Percentiles rank a stretch among this genome's conserved stretches.
These are phyloP conservation scores for Crotalus horridus DNA, from an alignment of 2,113 vertebrate species.

Conservation along the genomic window DNA sequence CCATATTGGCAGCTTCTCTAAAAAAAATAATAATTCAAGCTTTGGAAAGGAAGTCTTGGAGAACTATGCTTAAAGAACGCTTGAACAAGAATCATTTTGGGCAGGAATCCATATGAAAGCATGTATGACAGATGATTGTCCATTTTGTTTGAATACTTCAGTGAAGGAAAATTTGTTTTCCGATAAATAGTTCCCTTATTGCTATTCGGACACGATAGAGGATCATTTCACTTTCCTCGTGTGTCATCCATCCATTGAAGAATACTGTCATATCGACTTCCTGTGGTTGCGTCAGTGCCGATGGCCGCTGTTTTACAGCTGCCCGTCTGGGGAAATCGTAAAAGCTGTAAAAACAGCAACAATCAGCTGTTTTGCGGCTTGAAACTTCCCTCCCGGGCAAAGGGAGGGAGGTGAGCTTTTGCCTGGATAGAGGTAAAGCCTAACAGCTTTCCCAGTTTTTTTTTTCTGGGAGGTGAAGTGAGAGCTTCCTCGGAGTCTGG, in stretches of 20 bases:
- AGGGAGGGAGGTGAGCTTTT: too few species aligned
- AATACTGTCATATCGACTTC: neutral
- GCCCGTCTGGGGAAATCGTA: too few species aligned
- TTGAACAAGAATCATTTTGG: neutral
- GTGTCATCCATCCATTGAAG: neutral
- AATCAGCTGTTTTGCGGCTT: too few species aligned
- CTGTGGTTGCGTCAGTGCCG: too few species aligned
- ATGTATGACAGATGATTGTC: neutral
- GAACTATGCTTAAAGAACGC: neutral
- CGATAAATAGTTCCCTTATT: neutral
- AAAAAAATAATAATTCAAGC: neutral
- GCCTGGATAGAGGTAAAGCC: too few species aligned
- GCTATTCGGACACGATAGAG: neutral
- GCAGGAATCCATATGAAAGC: neutral
- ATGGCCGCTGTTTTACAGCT: too few species aligned
- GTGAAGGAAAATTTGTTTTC: neutral
- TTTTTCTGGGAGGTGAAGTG: too few species aligned
- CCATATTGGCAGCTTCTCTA: neutral
- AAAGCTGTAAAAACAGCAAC: too few species aligned
- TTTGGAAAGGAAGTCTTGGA: neutral
- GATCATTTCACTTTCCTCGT: neutral
- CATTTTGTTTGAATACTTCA: neutral
- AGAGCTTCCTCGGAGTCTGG: too few species aligned
- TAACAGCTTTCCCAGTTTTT: too few species aligned
- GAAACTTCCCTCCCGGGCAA: too few species aligned